Conservation (phyloP, 2,113 vertebrate genomes). For the Malaclemys terrapin region DNA sequence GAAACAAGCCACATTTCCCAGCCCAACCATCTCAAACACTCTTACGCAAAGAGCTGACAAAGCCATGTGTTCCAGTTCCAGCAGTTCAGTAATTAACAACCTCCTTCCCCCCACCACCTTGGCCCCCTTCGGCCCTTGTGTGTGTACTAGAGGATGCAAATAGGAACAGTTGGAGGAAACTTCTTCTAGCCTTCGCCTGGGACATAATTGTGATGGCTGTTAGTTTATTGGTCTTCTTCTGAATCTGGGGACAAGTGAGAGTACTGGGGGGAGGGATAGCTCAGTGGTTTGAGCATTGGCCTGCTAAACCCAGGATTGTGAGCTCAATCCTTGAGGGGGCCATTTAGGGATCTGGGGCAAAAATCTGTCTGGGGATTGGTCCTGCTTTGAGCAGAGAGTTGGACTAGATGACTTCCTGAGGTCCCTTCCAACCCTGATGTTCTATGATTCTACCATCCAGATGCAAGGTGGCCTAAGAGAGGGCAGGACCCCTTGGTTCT, state of each 20-base stretch:
- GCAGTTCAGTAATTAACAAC: conserved; percentile 53
- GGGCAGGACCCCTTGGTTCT: not conserved
- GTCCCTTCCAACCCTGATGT: too few relatives aligned
- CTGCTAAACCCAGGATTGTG: too few relatives aligned
- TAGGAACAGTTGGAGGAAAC: not conserved
- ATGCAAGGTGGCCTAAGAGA: rapidly evolving
- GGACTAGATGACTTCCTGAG: too few relatives aligned
- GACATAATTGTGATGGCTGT: not conserved
- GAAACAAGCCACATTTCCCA: conserved; percentile 68
- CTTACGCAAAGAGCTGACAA: conserved; percentile 40
- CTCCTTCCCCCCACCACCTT: conserved; percentile 45
- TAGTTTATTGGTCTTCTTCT: not conserved
- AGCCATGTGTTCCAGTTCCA: conserved; percentile 38
- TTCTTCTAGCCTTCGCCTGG: not conserved
- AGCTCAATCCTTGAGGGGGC: too few relatives aligned
- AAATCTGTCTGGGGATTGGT: too few relatives aligned
- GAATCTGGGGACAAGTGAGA: not conserved
- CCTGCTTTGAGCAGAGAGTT: too few relatives aligned
- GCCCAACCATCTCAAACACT: conserved; percentile 56
- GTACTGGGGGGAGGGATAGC: too few relatives aligned
- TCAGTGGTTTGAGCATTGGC: too few relatives aligned
- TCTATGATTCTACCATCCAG: not conserved
- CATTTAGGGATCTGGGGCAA: too few relatives aligned
- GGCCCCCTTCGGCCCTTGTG: conserved; percentile 19
- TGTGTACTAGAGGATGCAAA: not conserved